These are phyloP conservation scores for Dorcus hopei DNA, from an alignment of 2,888 invertebrate species.

Conservation along the genomic window DNA sequence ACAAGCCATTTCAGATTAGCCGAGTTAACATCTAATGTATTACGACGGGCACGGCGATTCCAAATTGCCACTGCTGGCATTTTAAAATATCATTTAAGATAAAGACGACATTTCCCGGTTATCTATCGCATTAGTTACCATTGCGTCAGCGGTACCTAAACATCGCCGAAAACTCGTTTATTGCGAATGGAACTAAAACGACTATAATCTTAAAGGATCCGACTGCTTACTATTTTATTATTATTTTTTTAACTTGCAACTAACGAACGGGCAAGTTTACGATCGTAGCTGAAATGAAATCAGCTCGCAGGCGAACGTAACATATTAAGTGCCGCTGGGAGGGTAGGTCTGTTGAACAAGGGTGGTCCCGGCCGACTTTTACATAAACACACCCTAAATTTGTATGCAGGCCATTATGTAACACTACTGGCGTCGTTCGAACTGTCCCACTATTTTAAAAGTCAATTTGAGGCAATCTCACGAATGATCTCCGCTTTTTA, in stretches of 20 bases:
- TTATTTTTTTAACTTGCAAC: neutral
- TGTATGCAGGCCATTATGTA: conserved; percentile 28
- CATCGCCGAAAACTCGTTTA: neutral
- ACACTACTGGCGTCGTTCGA: conserved; percentile 26
- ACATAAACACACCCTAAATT: conserved; percentile 30
- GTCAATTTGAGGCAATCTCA: conserved; percentile 23
- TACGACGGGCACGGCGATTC: neutral
- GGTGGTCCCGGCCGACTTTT: conserved; percentile 30
- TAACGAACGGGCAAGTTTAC: neutral
- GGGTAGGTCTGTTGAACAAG: conserved; percentile 23
- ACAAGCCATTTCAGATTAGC: no score
- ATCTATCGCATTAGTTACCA: neutral
- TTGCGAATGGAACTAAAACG: neutral
- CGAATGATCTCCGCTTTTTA: conserved; percentile 13
- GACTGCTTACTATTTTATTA: neutral
- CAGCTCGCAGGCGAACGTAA: neutral
- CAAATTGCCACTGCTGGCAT: neutral
- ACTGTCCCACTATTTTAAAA: conserved; percentile 26
- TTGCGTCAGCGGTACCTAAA: neutral
- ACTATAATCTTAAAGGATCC: no score
- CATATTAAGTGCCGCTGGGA: conserved; percentile 4
- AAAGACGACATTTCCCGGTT: neutral
- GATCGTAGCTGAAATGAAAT: neutral
- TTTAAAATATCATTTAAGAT: neutral
- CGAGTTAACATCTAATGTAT: neutral